A percentile compares a stretch with the other conserved stretches of the same genome.
These are phyloP conservation scores for Lasioglossum villosulum DNA, from an alignment of 2,888 invertebrate species.

Conservation along the genomic window DNA sequence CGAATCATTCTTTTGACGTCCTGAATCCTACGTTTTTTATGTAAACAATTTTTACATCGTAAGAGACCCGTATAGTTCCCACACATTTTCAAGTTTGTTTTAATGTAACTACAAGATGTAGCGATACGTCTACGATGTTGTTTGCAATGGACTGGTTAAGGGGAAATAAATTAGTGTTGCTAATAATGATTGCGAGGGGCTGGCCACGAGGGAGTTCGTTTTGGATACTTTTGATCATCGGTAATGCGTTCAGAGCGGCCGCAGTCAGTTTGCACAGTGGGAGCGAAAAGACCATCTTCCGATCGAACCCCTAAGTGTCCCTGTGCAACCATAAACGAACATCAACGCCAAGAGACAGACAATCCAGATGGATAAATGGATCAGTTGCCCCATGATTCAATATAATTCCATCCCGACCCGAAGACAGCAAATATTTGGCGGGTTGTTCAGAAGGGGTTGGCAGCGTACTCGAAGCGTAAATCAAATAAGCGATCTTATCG, in stretches of 20 bases:
- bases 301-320: background rate
- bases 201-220: background rate
- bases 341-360: constrained; percentile 11
- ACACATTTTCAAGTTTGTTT: no score
- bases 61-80: background rate
- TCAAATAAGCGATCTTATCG: constrained; percentile 58
- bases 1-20: no score
- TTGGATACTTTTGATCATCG: background rate
- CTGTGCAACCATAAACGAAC: constrained; percentile 5
- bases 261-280: background rate
- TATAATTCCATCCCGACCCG: constrained; percentile 44
- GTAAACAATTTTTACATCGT: background rate
- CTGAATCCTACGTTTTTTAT: no score
- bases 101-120: background rate
- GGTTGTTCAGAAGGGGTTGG: constrained; percentile 45
- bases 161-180: background rate
- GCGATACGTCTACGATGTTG: background rate
- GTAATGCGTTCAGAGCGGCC: background rate
- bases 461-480: constrained; percentile 47
- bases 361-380: constrained; percentile 37
- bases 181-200: background rate
- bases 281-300: background rate
- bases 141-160: background rate
- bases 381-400: constrained; percentile 40
- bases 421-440: constrained; percentile 53